Evolutionary conservation across 1,140 invertebrate genomes (phyloP).

Genomic region (Philotrypesis tridentata): DNA sequence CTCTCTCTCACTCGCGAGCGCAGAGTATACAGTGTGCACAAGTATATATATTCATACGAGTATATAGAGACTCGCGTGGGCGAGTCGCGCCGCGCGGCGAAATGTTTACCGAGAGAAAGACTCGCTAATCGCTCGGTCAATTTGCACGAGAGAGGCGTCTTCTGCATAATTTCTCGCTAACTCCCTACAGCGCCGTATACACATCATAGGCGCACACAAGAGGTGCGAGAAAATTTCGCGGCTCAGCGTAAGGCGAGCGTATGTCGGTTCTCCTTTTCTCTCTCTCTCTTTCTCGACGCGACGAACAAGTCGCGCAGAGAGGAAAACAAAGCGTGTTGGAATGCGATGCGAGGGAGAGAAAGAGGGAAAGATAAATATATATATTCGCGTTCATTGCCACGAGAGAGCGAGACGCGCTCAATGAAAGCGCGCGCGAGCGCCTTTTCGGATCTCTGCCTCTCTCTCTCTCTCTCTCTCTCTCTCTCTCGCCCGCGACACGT

Average conservation of each 20-base stretch:
- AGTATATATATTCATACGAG: no score
- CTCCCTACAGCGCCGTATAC: no score
- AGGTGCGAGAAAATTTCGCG: not conserved
- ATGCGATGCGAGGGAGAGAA: not conserved
- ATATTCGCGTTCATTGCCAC: constrained; percentile 14
- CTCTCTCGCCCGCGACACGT: not conserved
- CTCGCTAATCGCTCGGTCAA: constrained; percentile 3
- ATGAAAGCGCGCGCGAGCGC: not conserved
- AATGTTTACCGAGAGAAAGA: not conserved
- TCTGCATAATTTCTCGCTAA: no score
- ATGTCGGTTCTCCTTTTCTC: no score
- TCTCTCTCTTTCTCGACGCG: no score
- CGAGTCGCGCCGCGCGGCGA: not conserved
- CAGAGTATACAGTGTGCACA: constrained; percentile 46
- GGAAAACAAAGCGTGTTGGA: not conserved
- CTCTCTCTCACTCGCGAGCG: not conserved
- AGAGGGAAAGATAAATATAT: not conserved
- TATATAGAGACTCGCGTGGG: not conserved
- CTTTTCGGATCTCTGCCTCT: not conserved
- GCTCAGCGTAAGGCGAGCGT: no score
- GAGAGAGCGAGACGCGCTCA: not conserved
- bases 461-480: no score
- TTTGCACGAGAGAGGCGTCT: no score
- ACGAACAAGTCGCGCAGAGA: no score
- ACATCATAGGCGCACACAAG: not conserved